Evolutionary conservation across 2,113 vertebrate species (phyloP), one percentile per base, ranked within the genome.

Genomic region (Nansenia antarctica): DNA sequence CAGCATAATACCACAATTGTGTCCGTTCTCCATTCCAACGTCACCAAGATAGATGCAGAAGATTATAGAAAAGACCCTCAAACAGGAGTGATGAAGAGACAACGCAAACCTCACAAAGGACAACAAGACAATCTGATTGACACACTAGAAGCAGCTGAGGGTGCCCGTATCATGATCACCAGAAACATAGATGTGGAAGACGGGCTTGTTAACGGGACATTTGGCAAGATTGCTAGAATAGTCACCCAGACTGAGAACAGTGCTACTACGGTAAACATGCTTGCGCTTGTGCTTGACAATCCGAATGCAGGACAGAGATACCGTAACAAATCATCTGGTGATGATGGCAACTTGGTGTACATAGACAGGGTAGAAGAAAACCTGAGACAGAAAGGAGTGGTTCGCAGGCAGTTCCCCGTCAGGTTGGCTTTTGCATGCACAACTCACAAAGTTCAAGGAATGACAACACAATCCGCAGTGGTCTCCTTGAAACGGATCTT

Each of bases 391-490:
- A 83, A 74, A 31, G 70, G 70, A 60, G 52, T 34, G 18, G 26
- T 73, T 49, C 59, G 45, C 27, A 15, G 74, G 24, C 73, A 77
- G 4, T 73, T 80, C 27, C 62, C 74, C 18, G 11, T 77, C 30
- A 76, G 65, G 26, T 15, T 76, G 14, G 70, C 73, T 5, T 80
- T n/a, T n/a, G n/a, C n/a, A n/a, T n/a, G n/a, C n/a, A n/a, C n/a
- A n/a, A n/a, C n/a, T n/a, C n/a, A n/a, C 26, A 80, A 80, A 45
- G 70, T 77, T 2, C 70, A 80, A 66, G 74, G 70, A 11, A 72
- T 76, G 66, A 79, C 69, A 7, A 72, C 64, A 5, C 8, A 58
- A 14, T 14, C 59, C 54, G 73, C 69, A 2, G 69, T 68, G 9
- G 61, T 72, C 22, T 75, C 52, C 15, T 42, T 75, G 6, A 66